Base-by-base conservation (phyloP, 1,140 invertebrate genomes). In the Nymphalis io region DNA sequence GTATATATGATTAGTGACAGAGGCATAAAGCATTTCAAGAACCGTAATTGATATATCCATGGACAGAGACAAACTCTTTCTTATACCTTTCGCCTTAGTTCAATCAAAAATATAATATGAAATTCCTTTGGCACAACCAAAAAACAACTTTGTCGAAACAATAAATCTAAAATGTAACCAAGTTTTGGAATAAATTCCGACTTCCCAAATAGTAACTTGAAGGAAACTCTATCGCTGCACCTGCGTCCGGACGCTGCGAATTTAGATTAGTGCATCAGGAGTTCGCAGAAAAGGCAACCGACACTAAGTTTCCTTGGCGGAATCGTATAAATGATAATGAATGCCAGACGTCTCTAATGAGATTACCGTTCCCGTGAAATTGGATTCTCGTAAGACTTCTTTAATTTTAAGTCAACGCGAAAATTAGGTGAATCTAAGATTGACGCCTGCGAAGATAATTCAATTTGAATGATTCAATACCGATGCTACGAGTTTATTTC, bases 311-410 rank as follows among this genome's bases (percentile, higher is more conserved):
- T 83, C 77, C 74, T 81, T 79, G 69, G 73, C 79, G 76, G 82
- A 91, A 84, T 87, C 83, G 77, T 85, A 87, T 89, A 90, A 91
- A 90, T 88, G 87, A 86, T 90, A 91, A 91, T 91, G 87, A 91
- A 91, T 81, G 79, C 80, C 86, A 85, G 87, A 82, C 84, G 82
- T 82, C 78, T 77, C 89, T 89, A 89, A 89, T 89, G 81, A 89
- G 85, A 89, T 91, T 89, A 91, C 82, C 79, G 85, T 74, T 82
- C 73, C 81, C 79, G 84, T 89, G 84, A 86, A 89, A 89, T 89
- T 89, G 83, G 83, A 86, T 86, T 85, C 83, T 72, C 82, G 75
- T 83, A 80, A 74, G 85, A 89, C 80, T 88, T 89, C 86, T 89
- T 89, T 87, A 89, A 88, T 89, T 87, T 89, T 85, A 84, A 85